Evolutionary conservation across 2,797 vertebrate genomes (phyloP), one percentile per base, ranked within the genome.

Genomic region (Leuciscus waleckii): DNA sequence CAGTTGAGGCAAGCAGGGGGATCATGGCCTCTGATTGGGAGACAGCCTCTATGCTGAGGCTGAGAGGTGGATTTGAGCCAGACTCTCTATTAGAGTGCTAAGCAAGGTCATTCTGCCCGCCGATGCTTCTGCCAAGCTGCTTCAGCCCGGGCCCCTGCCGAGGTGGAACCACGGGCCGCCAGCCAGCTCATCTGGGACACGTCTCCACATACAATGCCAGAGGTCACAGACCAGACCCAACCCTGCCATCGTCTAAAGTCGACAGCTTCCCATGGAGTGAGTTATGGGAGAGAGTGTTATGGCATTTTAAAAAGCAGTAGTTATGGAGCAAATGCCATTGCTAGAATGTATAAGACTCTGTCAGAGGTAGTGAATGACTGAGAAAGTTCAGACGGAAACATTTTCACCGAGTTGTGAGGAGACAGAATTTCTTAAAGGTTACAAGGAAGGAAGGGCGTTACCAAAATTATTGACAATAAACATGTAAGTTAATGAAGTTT

Each of bases 141-240:
- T 91, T 90, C 13, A 89, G 90, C 89, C 90, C 89, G 46, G 83
- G 81, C 90, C 89, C 83, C 74, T 56, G 51, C 43, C 9, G 79
- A 78, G 73, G 49, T 84, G 81, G 86, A 84, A 80, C 78, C 35
- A 56, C 16, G 92, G 93, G 93, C 93, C 81, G 84, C 69, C 73
- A 71, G 93, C 94, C 94, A 94, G 89, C 91, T 92, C 94, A 94
- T 94, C 93, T 94, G 94, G 94, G 94, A 94, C 61, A 91, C 86
- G 86, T 85, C 89, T 92, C 88, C 89, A 86, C 92, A 92, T 91
- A 81, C 71, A 41, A 90, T 87, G 92, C 92, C 91, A 92, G 92
- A 88, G 84, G 94, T 95, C 94, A 93, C 90, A 87, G 54, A 80
- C 92, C 91, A 89, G 89, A 91, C 89, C 90, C 85, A 91, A 93